These are phyloP conservation scores for Drosophila ironensis DNA, from an alignment of 1,140 invertebrate species.

Conservation along the genomic window DNA sequence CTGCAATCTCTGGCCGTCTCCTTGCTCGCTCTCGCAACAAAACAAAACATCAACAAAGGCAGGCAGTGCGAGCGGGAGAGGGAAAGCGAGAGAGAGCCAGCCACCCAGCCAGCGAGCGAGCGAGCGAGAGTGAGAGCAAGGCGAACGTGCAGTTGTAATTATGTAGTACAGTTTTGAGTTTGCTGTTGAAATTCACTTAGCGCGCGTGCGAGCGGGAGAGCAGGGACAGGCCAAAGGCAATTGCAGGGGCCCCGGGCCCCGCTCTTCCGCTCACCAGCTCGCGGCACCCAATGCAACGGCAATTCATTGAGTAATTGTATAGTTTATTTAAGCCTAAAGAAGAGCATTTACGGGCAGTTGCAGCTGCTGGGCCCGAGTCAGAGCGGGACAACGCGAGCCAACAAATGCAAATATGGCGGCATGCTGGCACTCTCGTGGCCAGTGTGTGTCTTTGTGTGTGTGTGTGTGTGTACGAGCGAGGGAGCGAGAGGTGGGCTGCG, in stretches of 20 bases:
- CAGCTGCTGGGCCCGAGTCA: slow-evolving; percentile 39
- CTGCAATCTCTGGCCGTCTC: slow-evolving; percentile 25
- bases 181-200: slow-evolving; percentile 73
- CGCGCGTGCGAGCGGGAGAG: slow-evolving; percentile 21
- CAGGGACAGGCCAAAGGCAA: too few relatives aligned
- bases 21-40: slow-evolving; percentile 59
- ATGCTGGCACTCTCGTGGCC: slow-evolving; percentile 57
- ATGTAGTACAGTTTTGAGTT: slow-evolving; percentile 80
- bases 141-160: slow-evolving; percentile 69
- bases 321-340: too few relatives aligned
- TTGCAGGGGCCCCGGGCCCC: too few relatives aligned
- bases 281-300: too few relatives aligned
- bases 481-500: slow-evolving; percentile 17
- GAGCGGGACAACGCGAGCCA: slow-evolving; percentile 60
- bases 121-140: not conserved
- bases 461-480: too few relatives aligned
- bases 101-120: too few relatives aligned
- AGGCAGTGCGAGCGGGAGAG: not conserved
- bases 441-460: too few relatives aligned
- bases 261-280: too few relatives aligned
- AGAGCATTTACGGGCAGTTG: slow-evolving; percentile 15
- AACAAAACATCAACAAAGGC: slow-evolving; percentile 68
- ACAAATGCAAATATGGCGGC: slow-evolving; percentile 79
- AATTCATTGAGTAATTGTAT: too few relatives aligned
- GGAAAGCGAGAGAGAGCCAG: not conserved